A percentile compares a stretch with the other conserved stretches of the same genome.
These are phyloP conservation scores for Nymphalis io DNA, from an alignment of 1,140 invertebrate genomes.

Conservation along the genomic window DNA sequence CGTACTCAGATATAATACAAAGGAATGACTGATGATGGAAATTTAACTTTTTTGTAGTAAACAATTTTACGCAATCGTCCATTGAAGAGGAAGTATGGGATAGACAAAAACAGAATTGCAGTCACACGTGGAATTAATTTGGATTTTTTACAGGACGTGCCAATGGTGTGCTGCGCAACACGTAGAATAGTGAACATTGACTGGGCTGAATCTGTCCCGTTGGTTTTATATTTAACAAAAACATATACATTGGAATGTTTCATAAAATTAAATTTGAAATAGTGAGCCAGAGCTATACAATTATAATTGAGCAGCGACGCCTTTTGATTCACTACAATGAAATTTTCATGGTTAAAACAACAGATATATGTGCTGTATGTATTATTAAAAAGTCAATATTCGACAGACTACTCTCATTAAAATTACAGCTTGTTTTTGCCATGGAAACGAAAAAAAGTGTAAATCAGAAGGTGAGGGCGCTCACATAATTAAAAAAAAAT, in stretches of 20 bases:
- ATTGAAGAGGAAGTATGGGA: constrained; percentile 10
- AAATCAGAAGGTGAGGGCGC: constrained; percentile 42
- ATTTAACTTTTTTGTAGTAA: background rate
- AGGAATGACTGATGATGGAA: too few relatives aligned
- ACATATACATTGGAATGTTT: constrained; percentile 23
- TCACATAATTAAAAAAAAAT: constrained; percentile 41
- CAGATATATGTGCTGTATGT: background rate
- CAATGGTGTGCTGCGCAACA: constrained; percentile 32
- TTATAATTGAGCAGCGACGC: constrained; percentile 30
- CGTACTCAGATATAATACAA: background rate
- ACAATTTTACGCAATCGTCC: background rate
- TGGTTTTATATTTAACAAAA: constrained; percentile 22
- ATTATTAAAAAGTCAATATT: background rate
- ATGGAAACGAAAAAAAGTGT: constrained; percentile 28
- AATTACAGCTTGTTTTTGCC: constrained; percentile 23
- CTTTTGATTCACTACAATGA: constrained; percentile 32
- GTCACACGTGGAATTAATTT: constrained; percentile 24
- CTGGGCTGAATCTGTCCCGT: constrained; percentile 17
- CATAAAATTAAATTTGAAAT: background rate
- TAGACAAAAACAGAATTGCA: constrained; percentile 17
- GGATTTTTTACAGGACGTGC: constrained; percentile 30
- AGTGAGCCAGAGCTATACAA: constrained; percentile 48
- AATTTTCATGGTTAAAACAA: constrained; percentile 23
- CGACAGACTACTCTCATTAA: background rate
- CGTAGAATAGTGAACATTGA: constrained; percentile 22